Conservation (phyloP, 2,113 vertebrate genomes). For the Colinus virginianus region DNA sequence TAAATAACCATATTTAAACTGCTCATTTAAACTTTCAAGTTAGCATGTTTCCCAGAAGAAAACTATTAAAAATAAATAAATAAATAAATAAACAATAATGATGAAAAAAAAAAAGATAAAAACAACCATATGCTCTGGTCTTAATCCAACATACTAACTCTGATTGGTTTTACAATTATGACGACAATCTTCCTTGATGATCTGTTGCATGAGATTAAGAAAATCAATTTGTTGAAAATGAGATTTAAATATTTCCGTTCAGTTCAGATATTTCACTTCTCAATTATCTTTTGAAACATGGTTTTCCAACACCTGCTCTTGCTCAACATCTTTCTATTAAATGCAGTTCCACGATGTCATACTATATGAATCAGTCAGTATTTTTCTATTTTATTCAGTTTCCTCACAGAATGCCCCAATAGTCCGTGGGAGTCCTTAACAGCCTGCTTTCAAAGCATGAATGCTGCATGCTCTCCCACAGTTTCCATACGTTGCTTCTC, state of each 20-base stretch:
- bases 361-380: slow-evolving; percentile 24
- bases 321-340: slow-evolving; percentile 2
- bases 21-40: not conserved
- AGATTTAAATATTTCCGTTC: slow-evolving; percentile 2
- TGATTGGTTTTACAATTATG: not conserved
- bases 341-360: not conserved
- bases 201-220: not conserved
- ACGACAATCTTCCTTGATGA: not conserved
- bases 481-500: not conserved
- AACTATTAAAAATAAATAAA: not conserved
- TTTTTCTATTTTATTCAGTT: not conserved
- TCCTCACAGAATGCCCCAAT: not conserved
- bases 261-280: slow-evolving; percentile 35
- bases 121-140: not conserved
- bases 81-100: not conserved
- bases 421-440: not conserved
- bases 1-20: not conserved
- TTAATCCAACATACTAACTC: not conserved
- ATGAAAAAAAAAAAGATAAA: not conserved
- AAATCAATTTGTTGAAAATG: not conserved
- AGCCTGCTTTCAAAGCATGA: not conserved
- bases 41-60: not conserved
- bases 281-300: not conserved
- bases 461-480: not conserved
- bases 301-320: slow-evolving; percentile 21